phyloP scores from a whole-genome alignment of 2,797 vertebrate genomes.

The Euphonia xanthogaster region DNA sequence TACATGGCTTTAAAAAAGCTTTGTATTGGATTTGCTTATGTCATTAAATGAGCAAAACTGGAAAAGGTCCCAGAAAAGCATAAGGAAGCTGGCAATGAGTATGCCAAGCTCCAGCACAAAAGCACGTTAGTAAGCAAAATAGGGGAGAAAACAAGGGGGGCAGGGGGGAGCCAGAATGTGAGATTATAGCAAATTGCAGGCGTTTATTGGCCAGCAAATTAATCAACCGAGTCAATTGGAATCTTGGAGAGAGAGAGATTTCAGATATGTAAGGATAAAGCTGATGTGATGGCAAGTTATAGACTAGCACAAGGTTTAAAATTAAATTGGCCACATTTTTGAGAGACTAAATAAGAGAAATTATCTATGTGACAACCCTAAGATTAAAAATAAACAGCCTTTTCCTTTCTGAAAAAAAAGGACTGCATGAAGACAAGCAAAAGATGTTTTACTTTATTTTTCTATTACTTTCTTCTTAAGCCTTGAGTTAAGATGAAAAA shows the following conservation, averaged over 20 bases:
- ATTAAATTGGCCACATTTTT: not conserved
- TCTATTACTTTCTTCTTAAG: not conserved
- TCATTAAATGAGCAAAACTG: constrained; percentile 52
- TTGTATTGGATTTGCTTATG: constrained; percentile 29
- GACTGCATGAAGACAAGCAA: not conserved
- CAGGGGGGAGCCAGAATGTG: not conserved
- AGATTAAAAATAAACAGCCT: not conserved
- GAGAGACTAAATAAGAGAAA: not conserved
- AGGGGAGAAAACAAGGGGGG: not conserved
- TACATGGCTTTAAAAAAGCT: not conserved
- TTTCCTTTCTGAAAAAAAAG: not conserved
- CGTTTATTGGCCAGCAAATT: not conserved
- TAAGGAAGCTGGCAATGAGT: constrained; percentile 21
- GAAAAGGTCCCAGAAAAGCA: constrained; percentile 54
- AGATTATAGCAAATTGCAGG: not conserved
- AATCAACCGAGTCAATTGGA: not conserved
- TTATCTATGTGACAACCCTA: not conserved
- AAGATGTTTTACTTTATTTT: not conserved
- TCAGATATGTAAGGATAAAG: not conserved
- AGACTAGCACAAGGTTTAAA: not conserved
- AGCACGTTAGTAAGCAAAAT: not conserved
- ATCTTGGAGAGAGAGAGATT: not conserved
- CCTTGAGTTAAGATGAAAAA: not conserved
- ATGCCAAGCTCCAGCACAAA: not conserved
- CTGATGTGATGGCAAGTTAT: not conserved